Evolutionary conservation across 2,888 invertebrate species (phyloP).

Genomic region (Trichogramma evanescens): DNA sequence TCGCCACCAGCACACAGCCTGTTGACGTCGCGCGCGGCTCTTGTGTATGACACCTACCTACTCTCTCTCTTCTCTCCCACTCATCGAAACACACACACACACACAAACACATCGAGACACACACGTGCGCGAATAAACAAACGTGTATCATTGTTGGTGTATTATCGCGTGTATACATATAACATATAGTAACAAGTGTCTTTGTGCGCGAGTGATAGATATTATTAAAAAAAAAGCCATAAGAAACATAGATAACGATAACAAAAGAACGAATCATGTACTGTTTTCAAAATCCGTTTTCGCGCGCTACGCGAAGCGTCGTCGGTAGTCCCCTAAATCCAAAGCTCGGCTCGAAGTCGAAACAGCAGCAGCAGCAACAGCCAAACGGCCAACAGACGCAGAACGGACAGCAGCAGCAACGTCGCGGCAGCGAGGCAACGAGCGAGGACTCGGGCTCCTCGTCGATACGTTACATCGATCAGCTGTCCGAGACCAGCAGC

Average conservation of each 20-base stretch:
- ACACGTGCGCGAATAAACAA: too few species aligned
- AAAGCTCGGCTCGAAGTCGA: conserved; percentile 21
- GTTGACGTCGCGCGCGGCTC: too few species aligned
- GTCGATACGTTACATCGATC: conserved; percentile 43
- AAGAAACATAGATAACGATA: neutral
- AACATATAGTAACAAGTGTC: too few species aligned
- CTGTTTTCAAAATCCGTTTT: conserved; percentile 46
- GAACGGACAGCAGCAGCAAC: conserved; percentile 11
- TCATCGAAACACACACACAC: too few species aligned
- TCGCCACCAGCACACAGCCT: too few species aligned
- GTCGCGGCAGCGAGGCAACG: conserved; percentile 39
- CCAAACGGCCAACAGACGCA: conserved; percentile 15
- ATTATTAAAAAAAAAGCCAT: neutral
- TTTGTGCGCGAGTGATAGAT: too few species aligned
- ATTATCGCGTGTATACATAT: too few species aligned
- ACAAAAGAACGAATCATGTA: conserved; percentile 37
- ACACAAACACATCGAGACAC: too few species aligned
- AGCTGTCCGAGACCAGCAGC: conserved; percentile 40
- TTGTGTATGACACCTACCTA: too few species aligned
- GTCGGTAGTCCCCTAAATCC: conserved; percentile 21
- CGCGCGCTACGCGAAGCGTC: conserved; percentile 37
- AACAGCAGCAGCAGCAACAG: conserved; percentile 22
- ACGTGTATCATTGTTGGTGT: too few species aligned
- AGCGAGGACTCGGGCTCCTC: conserved; percentile 41
- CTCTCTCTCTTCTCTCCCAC: too few species aligned